Evolutionary conservation across 2,797 vertebrate genomes (phyloP).

Genomic region (Phrynocephalus guinanensis): DNA sequence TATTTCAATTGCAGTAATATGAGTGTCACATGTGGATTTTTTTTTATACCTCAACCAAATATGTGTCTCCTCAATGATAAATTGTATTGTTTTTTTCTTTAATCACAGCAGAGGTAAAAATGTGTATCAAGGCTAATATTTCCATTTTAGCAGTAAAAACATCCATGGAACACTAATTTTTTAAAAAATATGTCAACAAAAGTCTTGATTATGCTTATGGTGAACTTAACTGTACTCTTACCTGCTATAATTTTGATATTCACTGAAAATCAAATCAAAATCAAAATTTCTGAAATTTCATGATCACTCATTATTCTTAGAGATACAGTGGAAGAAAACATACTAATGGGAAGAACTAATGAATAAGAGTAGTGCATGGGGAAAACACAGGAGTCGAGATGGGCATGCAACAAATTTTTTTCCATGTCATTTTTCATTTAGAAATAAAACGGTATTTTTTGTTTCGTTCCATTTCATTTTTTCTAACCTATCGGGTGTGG

Average conservation of each 20-base stretch:
- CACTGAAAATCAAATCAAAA: background rate
- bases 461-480: no score
- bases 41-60: no score
- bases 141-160: background rate
- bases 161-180: background rate
- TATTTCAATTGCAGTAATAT: no score
- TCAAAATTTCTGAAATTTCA: background rate
- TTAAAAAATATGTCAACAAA: conserved; percentile 36
- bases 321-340: background rate
- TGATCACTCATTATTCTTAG: background rate
- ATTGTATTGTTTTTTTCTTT: no score
- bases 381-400: background rate
- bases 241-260: background rate
- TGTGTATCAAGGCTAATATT: no score
- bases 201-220: background rate
- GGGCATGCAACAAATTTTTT: background rate
- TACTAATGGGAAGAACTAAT: background rate
- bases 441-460: no score
- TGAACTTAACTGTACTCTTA: background rate
- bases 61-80: no score
- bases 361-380: background rate
- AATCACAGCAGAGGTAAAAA: no score
- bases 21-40: no score
- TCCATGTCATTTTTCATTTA: no score
- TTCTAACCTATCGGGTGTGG: no score